phyloP scores from a whole-genome alignment of 2,797 vertebrate genomes.

The Rhincodon typus region DNA sequence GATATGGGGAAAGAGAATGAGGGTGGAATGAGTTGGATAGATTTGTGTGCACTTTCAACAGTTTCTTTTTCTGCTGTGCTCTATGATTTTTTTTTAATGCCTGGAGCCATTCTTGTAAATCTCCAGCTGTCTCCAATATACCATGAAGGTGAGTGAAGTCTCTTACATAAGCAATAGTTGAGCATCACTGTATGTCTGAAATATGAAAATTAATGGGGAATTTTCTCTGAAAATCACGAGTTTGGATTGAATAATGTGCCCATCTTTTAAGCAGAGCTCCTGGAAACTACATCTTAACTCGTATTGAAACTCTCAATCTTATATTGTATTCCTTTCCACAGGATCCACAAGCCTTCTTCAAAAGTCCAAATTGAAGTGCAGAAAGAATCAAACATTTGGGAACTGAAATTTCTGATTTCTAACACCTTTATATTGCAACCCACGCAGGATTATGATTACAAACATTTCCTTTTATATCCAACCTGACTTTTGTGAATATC shows the following conservation, averaged over 20 bases:
- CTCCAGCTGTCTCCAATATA: too few species aligned
- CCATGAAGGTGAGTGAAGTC: background rate
- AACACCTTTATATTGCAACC: background rate
- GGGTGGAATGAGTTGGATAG: too few species aligned
- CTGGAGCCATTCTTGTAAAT: too few species aligned
- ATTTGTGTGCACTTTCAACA: too few species aligned
- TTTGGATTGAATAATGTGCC: background rate
- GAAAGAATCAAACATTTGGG: background rate
- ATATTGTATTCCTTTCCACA: background rate
- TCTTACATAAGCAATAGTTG: background rate
- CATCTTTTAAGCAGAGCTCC: background rate
- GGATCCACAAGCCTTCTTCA: background rate
- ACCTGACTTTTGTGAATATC: background rate
- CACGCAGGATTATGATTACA: background rate
- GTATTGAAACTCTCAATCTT: background rate
- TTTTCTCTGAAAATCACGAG: background rate
- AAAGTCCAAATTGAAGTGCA: background rate
- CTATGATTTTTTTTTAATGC: too few species aligned
- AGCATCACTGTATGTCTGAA: background rate
- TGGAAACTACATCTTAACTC: background rate
- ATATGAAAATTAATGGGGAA: background rate
- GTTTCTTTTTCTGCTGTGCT: too few species aligned
- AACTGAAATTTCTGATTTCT: background rate
- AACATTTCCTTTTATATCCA: background rate
- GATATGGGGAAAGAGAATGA: too few species aligned